Base-by-base conservation (phyloP, 2,888 invertebrate genomes). In the Aspidiotus destructor region DNA sequence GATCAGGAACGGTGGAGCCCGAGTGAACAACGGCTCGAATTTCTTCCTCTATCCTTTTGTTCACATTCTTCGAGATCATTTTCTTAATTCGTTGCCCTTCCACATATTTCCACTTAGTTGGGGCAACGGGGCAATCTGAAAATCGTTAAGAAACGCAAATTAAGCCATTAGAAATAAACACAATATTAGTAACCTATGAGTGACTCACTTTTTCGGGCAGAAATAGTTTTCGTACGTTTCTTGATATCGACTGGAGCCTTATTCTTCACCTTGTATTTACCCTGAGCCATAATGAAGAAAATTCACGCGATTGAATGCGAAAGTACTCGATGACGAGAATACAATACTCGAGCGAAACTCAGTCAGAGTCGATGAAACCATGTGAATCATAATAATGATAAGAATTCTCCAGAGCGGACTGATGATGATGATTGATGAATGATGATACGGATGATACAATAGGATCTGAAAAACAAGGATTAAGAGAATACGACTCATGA, bases 31-130 rank as follows among this genome's bases (percentile, higher is more conserved):
- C 76, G 1, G 83, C 80, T 62, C 87, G 77, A 60, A 87, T 79
- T 76, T 87, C 85, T 72, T 84, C 77, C 75, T 87, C 87, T 62
- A 84, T 83, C 3, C 83, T 81, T 74, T 83, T 83, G 74, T 87
- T 87, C n/a, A 88, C 84, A 75, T 84, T 84, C 77, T 85, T 86
- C 8, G 85, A 81, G 13, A 87, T 83, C 68, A 81, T 81, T 71
- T 82, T 82, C 74, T 86, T 87, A 75, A 87, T 79, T 74, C 85
- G 86, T 72, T 82, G 81, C 0, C 81, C 77, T 74, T 85, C 84
- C 63, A 82, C 78, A 41, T 80, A 78, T 69, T 80, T 80, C 15
- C 77, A 75, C 73, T 86, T 86, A 74, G 86, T 87, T 52, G 85
- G 83, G 69, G 81, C 81, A 17, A 83, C 83, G 0, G 87, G 87